Evolutionary conservation across 1,140 invertebrate species (phyloP).

Genomic region (Heterodera carotae): DNA sequence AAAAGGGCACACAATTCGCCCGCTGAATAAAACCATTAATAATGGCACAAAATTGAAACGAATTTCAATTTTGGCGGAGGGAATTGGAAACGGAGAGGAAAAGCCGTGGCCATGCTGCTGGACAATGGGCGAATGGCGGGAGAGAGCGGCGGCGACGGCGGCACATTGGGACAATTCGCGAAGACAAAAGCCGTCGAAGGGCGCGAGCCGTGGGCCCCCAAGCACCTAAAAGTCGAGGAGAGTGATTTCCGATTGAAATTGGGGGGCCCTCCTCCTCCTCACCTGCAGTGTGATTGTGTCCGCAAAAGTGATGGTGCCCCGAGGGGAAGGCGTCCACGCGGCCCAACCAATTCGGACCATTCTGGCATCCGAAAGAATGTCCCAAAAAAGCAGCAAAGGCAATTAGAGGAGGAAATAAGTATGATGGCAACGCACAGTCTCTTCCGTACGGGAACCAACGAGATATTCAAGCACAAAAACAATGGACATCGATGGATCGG

Average conservation of each 20-base stretch:
- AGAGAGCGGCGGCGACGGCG: no score
- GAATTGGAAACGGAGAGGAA: no score
- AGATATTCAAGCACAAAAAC: conserved; percentile 47
- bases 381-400: conserved; percentile 20
- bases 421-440: conserved; percentile 20
- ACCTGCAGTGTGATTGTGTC: conserved; percentile 48
- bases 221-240: conserved; percentile 34
- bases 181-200: conserved; percentile 42
- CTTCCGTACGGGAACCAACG: conserved; percentile 27
- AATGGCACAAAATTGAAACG: conserved; percentile 24
- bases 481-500: conserved; percentile 41
- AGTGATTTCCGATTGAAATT: no score
- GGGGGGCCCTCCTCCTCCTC: no score
- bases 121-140: conserved; percentile 13
- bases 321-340: conserved; percentile 44
- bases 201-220: conserved; percentile 49
- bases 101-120: no score
- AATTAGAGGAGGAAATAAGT: conserved; percentile 13
- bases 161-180: conserved; percentile 35
- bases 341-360: conserved; percentile 44
- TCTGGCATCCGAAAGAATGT: conserved; percentile 33
- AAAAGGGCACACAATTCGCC: not conserved
- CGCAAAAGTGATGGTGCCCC: conserved; percentile 36
- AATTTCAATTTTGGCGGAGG: conserved; percentile 20
- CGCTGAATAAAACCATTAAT: conserved; percentile 2